A percentile compares a stretch with the other conserved stretches of the same genome.
Conservation (phyloP, 2,888 invertebrate genomes). For the Macaria liturata region DNA sequence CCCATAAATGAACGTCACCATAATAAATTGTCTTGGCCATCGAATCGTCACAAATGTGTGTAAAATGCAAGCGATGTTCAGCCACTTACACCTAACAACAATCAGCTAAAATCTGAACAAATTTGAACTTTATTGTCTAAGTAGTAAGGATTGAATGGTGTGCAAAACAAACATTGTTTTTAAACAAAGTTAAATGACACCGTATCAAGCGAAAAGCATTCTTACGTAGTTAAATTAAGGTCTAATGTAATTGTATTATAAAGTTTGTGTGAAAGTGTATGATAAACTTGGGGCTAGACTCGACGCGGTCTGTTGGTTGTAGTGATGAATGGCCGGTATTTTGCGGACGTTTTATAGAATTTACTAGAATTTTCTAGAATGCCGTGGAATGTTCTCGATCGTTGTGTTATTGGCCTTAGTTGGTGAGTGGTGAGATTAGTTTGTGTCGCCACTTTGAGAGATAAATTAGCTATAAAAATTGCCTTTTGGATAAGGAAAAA, state of each 20-base stretch:
- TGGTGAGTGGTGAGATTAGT: constrained; percentile 15
- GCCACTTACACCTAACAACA: constrained; percentile 39
- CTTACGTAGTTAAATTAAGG: constrained; percentile 5
- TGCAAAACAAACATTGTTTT: constrained; percentile 11
- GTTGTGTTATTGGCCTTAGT: constrained; percentile 20
- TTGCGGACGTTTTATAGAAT: constrained; percentile 34
- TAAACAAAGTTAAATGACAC: neutral
- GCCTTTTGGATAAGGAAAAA: too few relatives aligned
- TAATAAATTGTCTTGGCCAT: constrained; percentile 56
- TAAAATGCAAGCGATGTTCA: constrained; percentile 59
- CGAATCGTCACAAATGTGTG: constrained; percentile 57
- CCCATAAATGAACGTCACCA: constrained; percentile 51
- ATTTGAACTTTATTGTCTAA: constrained; percentile 8
- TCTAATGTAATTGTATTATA: constrained; percentile 2
- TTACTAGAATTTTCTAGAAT: constrained; percentile 30
- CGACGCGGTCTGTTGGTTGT: constrained; percentile 36
- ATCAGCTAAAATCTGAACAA: constrained; percentile 4
- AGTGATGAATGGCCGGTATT: constrained; percentile 36
- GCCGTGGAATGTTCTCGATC: constrained; percentile 23
- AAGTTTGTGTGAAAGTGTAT: constrained; percentile 21
- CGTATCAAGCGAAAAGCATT: neutral
- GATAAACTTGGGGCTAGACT: constrained; percentile 38
- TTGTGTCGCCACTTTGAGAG: constrained; percentile 12
- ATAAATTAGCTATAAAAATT: neutral
- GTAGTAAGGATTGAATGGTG: constrained; percentile 5